phyloP scores from a whole-genome alignment of 2,888 invertebrate species.

The Saturnia japonica region DNA sequence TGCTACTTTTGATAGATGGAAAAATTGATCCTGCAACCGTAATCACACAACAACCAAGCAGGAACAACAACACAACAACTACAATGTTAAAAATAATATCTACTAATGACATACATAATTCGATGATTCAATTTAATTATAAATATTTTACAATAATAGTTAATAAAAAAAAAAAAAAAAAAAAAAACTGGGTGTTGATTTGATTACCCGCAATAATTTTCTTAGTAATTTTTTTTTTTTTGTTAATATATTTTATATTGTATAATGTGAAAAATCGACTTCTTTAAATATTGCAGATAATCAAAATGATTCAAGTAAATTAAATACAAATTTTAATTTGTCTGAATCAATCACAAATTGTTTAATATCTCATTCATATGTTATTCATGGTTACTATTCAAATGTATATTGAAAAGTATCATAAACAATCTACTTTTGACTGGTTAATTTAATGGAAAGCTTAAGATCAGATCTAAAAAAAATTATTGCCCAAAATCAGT shows the following conservation, averaged over 20 bases:
- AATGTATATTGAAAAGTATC: background rate
- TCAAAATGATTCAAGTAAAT: background rate
- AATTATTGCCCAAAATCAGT: background rate
- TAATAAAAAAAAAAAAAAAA: background rate
- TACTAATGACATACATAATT: background rate
- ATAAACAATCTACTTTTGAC: background rate
- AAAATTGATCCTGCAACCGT: conserved; percentile 74
- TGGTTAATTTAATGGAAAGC: background rate
- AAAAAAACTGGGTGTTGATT: background rate
- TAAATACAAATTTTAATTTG: background rate
- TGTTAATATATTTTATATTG: background rate
- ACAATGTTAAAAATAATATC: background rate
- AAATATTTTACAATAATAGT: background rate
- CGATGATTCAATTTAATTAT: background rate
- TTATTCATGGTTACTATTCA: background rate
- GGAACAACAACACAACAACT: conserved; percentile 53
- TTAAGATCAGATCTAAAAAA: background rate
- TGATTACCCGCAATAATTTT: background rate
- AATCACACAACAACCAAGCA: conserved; percentile 66
- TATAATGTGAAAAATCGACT: background rate
- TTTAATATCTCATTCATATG: background rate
- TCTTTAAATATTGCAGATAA: background rate
- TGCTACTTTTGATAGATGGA: conserved; percentile 67
- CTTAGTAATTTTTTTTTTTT: background rate
- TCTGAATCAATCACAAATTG: background rate